phyloP scores from a whole-genome alignment of 2,888 invertebrate genomes.

The Microdon myrmicae region DNA sequence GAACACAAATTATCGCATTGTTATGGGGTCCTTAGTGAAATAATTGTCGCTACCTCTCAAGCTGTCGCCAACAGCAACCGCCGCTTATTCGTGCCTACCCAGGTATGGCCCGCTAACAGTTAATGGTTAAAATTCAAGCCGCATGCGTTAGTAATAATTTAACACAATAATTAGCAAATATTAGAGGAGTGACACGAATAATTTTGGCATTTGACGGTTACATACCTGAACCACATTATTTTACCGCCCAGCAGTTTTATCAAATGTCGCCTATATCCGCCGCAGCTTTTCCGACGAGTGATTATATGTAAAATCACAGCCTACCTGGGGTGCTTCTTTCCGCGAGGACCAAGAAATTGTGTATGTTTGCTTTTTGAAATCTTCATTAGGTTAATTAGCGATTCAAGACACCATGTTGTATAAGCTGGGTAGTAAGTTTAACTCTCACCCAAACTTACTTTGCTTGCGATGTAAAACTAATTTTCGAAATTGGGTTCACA shows the following conservation, averaged over 20 bases:
- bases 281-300: neutral
- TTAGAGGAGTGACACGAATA: conserved; percentile 22
- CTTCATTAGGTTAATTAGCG: conserved; percentile 25
- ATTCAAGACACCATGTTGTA: conserved; percentile 25
- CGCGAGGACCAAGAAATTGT: conserved; percentile 25
- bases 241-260: conserved; percentile 35
- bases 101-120: neutral
- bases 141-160: conserved; percentile 46
- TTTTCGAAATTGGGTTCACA: neutral
- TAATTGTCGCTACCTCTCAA: conserved; percentile 43
- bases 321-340: conserved; percentile 6
- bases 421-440: conserved; percentile 24
- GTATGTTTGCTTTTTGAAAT: neutral
- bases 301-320: conserved; percentile 24
- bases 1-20: conserved; percentile 45
- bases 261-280: conserved; percentile 3
- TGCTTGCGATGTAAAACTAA: neutral
- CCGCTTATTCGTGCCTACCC: neutral
- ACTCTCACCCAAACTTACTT: conserved; percentile 2
- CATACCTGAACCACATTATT: conserved; percentile 49
- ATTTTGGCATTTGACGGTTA: conserved; percentile 44
- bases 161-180: conserved; percentile 52
- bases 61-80: conserved; percentile 43
- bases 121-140: conserved; percentile 38
- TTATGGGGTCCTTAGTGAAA: conserved; percentile 41